phyloP scores from a whole-genome alignment of 64 coral and sea anemone genomes.

The Exaiptasia diaphana region DNA sequence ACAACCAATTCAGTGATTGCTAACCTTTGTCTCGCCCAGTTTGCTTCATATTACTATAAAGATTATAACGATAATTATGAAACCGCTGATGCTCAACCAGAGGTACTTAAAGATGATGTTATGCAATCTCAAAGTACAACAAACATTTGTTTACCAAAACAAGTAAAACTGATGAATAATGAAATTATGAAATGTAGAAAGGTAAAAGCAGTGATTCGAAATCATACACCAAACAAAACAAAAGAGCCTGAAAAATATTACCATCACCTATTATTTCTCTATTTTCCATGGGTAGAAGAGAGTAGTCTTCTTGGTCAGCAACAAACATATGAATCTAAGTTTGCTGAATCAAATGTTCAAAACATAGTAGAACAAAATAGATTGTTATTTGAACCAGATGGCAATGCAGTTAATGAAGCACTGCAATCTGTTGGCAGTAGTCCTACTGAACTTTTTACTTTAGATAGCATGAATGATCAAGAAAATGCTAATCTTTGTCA shows the following conservation, averaged over 20 bases:
- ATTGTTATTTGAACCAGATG: constrained; percentile 26
- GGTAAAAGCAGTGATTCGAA: constrained; percentile 33
- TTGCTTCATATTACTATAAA: constrained; percentile 32
- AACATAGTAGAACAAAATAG: constrained; percentile 13
- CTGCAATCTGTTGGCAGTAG: background rate
- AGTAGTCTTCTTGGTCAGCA: background rate
- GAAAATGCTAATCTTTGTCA: constrained; percentile 27
- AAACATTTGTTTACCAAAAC: background rate
- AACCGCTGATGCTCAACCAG: constrained; percentile 8
- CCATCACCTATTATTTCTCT: constrained; percentile 19
- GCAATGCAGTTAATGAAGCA: background rate
- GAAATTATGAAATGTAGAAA: background rate
- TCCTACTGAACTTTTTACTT: background rate
- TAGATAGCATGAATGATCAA: constrained; percentile 49
- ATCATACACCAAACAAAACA: background rate
- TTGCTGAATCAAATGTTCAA: constrained; percentile 21
- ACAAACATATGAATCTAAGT: constrained; percentile 31
- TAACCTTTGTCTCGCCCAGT: constrained; percentile 8
- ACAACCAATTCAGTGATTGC: background rate
- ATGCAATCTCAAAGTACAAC: background rate
- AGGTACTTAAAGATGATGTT: background rate
- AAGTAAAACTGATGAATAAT: constrained; percentile 19
- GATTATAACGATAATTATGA: background rate
- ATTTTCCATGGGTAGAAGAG: constrained; percentile 25
- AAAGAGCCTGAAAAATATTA: constrained; percentile 35